Conservation (phyloP, 2,888 invertebrate species). For the Sesia bembeciformis region DNA sequence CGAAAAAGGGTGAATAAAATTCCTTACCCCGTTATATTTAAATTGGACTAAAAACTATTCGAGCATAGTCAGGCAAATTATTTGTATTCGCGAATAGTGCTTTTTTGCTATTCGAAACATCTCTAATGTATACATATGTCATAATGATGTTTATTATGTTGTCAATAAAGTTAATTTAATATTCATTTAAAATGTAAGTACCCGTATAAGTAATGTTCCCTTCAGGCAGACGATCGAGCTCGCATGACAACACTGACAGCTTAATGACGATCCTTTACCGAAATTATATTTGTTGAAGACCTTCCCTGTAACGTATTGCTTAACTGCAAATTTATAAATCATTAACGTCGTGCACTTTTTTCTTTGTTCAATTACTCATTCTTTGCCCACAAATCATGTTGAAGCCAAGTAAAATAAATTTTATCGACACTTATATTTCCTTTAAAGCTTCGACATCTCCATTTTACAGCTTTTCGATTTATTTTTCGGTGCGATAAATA, state of each 20-base stretch:
- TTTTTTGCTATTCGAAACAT: too few relatives aligned
- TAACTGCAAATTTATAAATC: constrained; percentile 11
- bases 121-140: not conserved
- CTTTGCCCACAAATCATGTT: constrained; percentile 6
- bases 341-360: constrained; percentile 8
- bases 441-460: too few relatives aligned
- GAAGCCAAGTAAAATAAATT: not conserved
- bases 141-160: not conserved
- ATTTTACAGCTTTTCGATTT: too few relatives aligned
- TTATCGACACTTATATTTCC: too few relatives aligned
- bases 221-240: constrained; percentile 6
- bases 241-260: constrained; percentile 10
- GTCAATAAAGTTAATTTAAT: not conserved
- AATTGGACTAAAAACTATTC: too few relatives aligned
- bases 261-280: constrained; percentile 15
- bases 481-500: too few relatives aligned
- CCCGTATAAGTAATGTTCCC: not conserved
- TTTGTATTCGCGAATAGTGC: too few relatives aligned
- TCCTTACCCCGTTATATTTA: too few relatives aligned
- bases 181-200: not conserved
- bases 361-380: not conserved
- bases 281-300: constrained; percentile 13
- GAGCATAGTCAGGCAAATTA: too few relatives aligned
- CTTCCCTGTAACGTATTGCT: constrained; percentile 8
- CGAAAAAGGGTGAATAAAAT: too few relatives aligned